Evolutionary conservation across 2,113 vertebrate species (phyloP), one percentile per base, ranked within the genome.

Genomic region (Gymnobelideus leadbeateri): DNA sequence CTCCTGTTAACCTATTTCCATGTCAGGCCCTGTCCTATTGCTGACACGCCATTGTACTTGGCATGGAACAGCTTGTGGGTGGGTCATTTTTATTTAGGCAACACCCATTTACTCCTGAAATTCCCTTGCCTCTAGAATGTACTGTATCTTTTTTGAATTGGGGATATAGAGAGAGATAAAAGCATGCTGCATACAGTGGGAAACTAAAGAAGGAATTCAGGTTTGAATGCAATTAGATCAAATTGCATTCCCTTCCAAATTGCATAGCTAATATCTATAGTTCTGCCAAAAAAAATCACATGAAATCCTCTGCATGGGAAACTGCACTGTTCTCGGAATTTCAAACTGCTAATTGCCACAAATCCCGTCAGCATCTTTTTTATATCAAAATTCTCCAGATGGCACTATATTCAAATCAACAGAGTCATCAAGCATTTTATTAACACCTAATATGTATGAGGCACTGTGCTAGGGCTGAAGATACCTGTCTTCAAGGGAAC

Each of bases 201-300:
- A 90, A 49, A 90, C 10, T 90, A 90, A 90, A 47, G 89, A 51
- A 50, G 89, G 89, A 90, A 90, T 90, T 90, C 49, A 31, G 89
- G 37, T 43, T 90, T 49, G 49, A 90, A 47, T 31, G 89, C 46
- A 90, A 51, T 51, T 90, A 49, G 31, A 90, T 50, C 89, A 31
- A 90, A 90, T 51, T 90, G 89, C 47, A 31, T 49, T 90, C 89
- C 14, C 25, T 47, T 90, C 68, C 89, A 90, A 90, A 90, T 50
- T 90, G 25, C 49, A 51, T 50, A 31, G 49, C n/a, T 49, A 50
- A 51, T 51, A 50, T 25, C 89, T 24, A 49, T 25, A 24, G 46
- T 51, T 90, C 68, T 84, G 68, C 68, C 68, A 84, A 84, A 84
- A 61, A 61, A 23, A 84, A 90, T 84, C 68, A 84, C 68, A 21